Base-by-base conservation (phyloP, 2,113 vertebrate genomes). In the Monarcha castaneiventris region DNA sequence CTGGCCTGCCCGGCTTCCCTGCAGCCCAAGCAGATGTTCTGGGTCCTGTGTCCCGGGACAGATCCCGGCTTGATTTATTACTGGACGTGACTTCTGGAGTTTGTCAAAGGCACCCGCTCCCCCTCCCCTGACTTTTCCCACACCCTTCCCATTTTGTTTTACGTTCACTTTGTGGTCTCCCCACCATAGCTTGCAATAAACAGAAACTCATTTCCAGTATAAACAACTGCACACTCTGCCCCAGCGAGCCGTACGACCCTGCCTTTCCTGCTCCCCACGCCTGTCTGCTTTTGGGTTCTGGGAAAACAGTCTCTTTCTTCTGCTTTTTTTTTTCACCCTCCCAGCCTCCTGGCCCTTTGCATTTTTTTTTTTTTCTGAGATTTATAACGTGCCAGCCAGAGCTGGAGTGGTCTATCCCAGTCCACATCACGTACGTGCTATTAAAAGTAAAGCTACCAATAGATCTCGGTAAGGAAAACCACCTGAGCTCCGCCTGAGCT, bases 1-100 rank as follows among this genome's bases (percentile, higher is more conserved):
- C 48, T 90, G 0, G 2, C 68, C 64, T 3, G 29, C 59, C 12
- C 5, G 0, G 39, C 68, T 90, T 96, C 81, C 76, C 51, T 4
- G 9, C 81, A 92, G 71, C 81, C 93, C 56, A 82, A 97, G 92
- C 96, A 97, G 96, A 97, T 97, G 95, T 96, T 94, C 84, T 74
- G 89, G 90, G 95, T 96, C 89, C 93, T 39, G 76, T 76, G 72
- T 87, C 78, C 89, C 0, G 15, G 84, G 97, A 96, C 56, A 13
- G 86, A 89, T 84, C 80, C 61, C 5, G 1, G 76, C 79, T 90
- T 96, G 96, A 96, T 97, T 97, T 97, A 96, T 94, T 85, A 85
- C 94, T 95, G 92, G 93, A 96, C 62, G 27, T 94, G 92, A 94
- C 94, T 97, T 94, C 97, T 97, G 96, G 93, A 97, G 96, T 94